Conservation (phyloP, 2,113 vertebrate genomes). For the Neolamprologus cancellatus region DNA sequence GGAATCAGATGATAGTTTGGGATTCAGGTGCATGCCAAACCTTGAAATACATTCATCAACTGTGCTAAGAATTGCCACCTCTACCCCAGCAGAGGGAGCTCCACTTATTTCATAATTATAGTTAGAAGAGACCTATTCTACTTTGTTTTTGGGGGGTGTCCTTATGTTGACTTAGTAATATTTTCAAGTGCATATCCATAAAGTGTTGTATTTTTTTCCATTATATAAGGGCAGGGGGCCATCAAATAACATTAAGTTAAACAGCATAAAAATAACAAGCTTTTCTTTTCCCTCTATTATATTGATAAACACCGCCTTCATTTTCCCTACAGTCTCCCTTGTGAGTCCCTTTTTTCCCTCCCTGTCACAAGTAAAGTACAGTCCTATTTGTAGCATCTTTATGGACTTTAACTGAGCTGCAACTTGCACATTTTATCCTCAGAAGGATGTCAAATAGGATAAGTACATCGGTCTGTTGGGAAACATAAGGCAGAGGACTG, state of each 20-base stretch:
- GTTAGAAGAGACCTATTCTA: neutral
- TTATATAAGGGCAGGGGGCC: neutral
- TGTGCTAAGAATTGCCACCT: neutral
- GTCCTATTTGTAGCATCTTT: neutral
- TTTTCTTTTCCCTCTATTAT: neutral
- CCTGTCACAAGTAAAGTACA: neutral
- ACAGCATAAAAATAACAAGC: neutral
- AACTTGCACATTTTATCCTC: neutral
- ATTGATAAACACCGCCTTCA: neutral
- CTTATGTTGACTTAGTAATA: neutral
- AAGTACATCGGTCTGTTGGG: neutral
- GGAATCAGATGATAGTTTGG: neutral
- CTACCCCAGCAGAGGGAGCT: constrained; percentile 42
- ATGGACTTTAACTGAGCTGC: neutral
- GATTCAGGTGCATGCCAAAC: neutral
- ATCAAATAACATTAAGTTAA: neutral
- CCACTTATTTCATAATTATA: neutral
- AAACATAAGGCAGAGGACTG: neutral
- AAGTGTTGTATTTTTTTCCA: neutral
- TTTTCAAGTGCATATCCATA: neutral
- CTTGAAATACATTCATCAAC: neutral
- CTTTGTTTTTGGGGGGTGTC: neutral
- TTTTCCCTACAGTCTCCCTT: neutral
- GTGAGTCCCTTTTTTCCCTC: neutral
- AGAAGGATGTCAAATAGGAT: neutral